Conservation (phyloP, 1,140 invertebrate genomes). For the Pogonognathellus flavescens region DNA sequence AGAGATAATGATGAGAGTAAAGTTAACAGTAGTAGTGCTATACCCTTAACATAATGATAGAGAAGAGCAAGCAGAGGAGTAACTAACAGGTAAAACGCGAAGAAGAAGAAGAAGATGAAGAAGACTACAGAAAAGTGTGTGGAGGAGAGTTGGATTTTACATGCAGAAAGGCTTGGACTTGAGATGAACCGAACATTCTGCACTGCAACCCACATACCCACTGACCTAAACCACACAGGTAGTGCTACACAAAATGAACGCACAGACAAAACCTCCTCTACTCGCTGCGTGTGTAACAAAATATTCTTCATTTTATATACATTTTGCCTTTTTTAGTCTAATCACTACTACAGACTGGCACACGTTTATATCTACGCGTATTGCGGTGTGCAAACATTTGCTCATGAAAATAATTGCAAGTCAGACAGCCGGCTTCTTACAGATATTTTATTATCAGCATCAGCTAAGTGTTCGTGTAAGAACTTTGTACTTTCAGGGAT, state of each 20-base stretch:
- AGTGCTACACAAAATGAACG: not conserved
- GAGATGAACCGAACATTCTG: constrained; percentile 3
- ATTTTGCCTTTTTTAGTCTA: no score
- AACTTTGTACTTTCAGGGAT: no score
- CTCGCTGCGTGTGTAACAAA: not conserved
- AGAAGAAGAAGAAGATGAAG: no score
- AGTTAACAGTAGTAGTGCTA: not conserved
- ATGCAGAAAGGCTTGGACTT: not conserved
- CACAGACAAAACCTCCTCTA: not conserved
- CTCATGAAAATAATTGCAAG: no score
- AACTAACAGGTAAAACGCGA: not conserved
- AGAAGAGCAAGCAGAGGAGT: not conserved
- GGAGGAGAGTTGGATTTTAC: not conserved
- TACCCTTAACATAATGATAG: not conserved
- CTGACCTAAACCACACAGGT: constrained; percentile 58
- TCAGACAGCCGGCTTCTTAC: no score
- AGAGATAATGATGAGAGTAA: no score
- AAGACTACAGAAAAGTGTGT: not conserved
- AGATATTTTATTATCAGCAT: no score
- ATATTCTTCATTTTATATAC: no score
- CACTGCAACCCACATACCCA: constrained; percentile 61
- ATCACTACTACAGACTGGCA: no score
- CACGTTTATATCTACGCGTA: no score
- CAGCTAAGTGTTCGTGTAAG: no score
- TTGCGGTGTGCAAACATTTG: no score